Percentiles rank a stretch among this genome's conserved stretches.
Evolutionary conservation across 2,797 vertebrate species (phyloP).

Genomic region (Vespertilio murinus): DNA sequence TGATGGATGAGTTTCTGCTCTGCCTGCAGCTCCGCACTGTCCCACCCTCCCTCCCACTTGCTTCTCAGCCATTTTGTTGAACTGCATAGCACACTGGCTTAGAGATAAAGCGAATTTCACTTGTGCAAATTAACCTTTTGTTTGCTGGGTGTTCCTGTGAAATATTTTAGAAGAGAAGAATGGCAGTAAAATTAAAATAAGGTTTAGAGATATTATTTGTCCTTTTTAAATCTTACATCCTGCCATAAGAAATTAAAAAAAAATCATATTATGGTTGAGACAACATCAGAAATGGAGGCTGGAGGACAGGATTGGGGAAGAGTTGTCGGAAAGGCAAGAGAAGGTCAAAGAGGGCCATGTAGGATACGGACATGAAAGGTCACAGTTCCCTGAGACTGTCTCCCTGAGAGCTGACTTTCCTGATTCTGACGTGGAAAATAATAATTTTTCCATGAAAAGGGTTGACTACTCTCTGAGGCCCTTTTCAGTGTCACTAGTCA

Average conservation of each 20-base stretch:
- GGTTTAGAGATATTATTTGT: neutral
- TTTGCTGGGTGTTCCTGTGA: neutral
- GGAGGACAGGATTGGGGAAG: neutral
- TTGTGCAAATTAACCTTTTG: neutral
- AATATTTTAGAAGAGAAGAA: constrained; percentile 28
- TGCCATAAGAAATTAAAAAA: neutral
- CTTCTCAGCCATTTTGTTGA: neutral
- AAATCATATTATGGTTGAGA: neutral
- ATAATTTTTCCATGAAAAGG: neutral
- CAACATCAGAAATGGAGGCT: neutral
- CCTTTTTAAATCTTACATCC: neutral
- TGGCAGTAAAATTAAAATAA: neutral
- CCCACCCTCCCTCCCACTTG: neutral
- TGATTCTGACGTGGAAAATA: constrained; percentile 24
- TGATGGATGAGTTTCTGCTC: neutral
- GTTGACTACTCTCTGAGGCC: neutral
- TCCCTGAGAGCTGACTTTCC: neutral
- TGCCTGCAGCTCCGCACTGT: too few species aligned
- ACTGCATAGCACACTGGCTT: neutral
- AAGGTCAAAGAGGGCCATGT: neutral
- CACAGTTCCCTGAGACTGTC: neutral
- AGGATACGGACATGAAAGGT: neutral
- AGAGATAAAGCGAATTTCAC: neutral
- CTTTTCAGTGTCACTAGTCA: neutral
- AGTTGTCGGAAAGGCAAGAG: neutral